Evolutionary conservation across 2,113 vertebrate species (phyloP).

Genomic region (Lepisosteus oculatus): DNA sequence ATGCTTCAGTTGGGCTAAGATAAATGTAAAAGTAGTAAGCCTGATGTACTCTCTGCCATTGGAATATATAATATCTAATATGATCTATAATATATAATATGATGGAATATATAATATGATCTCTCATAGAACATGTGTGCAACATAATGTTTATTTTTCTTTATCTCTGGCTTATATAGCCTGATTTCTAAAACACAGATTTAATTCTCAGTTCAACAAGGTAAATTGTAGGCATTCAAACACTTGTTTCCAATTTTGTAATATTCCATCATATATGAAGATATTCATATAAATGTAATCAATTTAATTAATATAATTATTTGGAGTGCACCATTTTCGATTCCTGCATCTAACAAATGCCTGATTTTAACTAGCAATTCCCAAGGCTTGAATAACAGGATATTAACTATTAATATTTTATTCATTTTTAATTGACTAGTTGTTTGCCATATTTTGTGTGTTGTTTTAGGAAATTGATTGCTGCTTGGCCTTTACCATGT

Average conservation of each 20-base stretch:
- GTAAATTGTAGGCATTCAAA: not conserved
- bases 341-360: not conserved
- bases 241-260: not conserved
- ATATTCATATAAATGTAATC: not conserved
- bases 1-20: no score
- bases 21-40: no score
- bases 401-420: slow-evolving; percentile 48
- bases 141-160: no score
- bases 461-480: slow-evolving; percentile 42
- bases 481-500: slow-evolving; percentile 27
- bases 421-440: slow-evolving; percentile 44
- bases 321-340: not conserved
- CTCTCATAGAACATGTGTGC: no score
- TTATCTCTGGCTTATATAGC: no score
- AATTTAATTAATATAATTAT: not conserved
- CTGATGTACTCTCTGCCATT: no score
- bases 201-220: not conserved
- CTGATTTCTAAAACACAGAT: not conserved
- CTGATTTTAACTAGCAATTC: not conserved
- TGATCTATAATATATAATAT: no score
- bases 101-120: no score
- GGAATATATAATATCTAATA: no score
- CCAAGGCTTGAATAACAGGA: slow-evolving; percentile 37
- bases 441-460: slow-evolving; percentile 48
- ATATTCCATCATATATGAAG: not conserved